Evolutionary conservation across 2,113 vertebrate genomes (phyloP), one percentile per base, ranked within the genome.

Genomic region (Dasypus novemcinctus): DNA sequence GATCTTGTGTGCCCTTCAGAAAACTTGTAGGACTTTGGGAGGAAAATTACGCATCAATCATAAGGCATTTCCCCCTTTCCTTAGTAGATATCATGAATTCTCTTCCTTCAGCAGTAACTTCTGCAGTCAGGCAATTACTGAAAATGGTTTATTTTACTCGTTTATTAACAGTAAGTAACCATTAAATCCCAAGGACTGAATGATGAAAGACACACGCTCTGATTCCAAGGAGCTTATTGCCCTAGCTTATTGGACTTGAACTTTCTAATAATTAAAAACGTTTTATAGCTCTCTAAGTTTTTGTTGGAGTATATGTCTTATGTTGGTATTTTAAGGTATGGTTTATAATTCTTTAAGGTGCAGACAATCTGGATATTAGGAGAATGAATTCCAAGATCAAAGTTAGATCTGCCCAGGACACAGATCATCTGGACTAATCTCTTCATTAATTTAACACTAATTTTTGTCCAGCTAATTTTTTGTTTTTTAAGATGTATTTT

Each of bases 291-390:
- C 18, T 23, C 4, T 74, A 49, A 91, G 31, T 79, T 95, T 79
- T 88, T 91, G 21, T 76, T 71, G 59, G 84, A 76, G 54, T 87
- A 1, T 83, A 57, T 87, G 80, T 46, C 14, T 76, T 91, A 54
- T 43, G 29, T 81, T 96, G 78, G 11, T 66, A 66, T 78, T 86
- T 93, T 8, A 86, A 49, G 46, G n/a, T 64, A 66, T 25, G 64
- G 33, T 81, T 95, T 78, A 36, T 75, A 52, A 78, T 82, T 90
- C 64, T 88, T 78, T 57, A 79, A 85, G 6, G 91, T 90, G 38
- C 54, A 82, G 15, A 52, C 46, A 43, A 18, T 69, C 59, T 91
- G 69, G 25, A 12, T 74, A 20, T 63, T 72, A 59, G 63, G 36
- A 95, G 85, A 83, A 59, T 59, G 46, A 43, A 38, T 69, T 68